Percentiles rank a stretch among this genome's conserved stretches.
phyloP scores from a whole-genome alignment of 2,113 vertebrate species.

The Passer domesticus region DNA sequence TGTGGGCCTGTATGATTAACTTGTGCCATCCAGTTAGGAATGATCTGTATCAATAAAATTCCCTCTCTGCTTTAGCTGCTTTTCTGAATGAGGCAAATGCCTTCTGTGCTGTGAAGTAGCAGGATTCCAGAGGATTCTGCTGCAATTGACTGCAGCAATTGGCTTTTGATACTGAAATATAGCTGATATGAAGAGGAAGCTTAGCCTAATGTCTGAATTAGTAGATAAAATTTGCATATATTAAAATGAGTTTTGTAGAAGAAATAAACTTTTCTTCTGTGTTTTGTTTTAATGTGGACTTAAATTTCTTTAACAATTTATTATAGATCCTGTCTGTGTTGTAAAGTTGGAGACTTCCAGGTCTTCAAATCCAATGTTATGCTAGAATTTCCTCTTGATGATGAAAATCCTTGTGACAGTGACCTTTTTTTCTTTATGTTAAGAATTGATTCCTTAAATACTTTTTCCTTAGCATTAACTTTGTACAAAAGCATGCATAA shows the following conservation, averaged over 20 bases:
- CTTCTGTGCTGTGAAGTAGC: neutral
- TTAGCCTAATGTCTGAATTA: neutral
- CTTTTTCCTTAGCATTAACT: neutral
- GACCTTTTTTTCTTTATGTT: neutral
- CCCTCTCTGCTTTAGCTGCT: neutral
- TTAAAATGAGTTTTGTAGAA: neutral
- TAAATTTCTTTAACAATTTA: neutral
- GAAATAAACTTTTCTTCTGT: neutral
- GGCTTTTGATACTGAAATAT: neutral
- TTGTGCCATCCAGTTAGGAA: neutral
- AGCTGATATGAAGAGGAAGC: neutral
- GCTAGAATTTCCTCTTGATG: neutral
- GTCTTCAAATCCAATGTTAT: neutral
- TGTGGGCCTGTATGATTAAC: neutral
- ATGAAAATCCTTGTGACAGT: neutral
- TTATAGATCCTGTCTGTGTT: neutral
- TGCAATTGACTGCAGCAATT: neutral
- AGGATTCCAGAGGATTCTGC: neutral
- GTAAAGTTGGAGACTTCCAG: neutral
- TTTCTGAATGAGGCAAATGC: neutral
- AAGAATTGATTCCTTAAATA: neutral
- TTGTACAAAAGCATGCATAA: neutral
- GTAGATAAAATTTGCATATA: neutral
- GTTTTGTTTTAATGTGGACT: neutral
- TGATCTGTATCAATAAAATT: neutral